Evolutionary conservation across 2,888 invertebrate species (phyloP).

Genomic region (Drosophila mimetica): DNA sequence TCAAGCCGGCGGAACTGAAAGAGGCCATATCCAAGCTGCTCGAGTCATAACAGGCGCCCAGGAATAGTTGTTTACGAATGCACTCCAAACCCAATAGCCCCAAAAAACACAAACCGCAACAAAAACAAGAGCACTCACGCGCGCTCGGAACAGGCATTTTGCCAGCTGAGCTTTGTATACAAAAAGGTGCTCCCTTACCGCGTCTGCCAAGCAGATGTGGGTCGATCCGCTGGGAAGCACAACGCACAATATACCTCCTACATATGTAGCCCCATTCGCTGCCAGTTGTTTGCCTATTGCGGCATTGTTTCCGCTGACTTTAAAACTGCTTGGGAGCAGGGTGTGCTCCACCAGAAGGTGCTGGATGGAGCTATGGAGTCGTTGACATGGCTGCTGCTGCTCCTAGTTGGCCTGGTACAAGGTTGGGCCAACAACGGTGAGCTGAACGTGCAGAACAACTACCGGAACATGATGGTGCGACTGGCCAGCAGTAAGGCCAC

Average conservation of each 20-base stretch:
- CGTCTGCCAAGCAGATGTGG: conserved; percentile 39
- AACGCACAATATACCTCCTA: conserved; percentile 53
- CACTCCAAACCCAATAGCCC: conserved; percentile 53
- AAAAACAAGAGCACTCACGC: conserved; percentile 36
- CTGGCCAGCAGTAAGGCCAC: conserved; percentile 47
- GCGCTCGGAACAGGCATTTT: conserved; percentile 39
- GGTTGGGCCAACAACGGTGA: conserved; percentile 14
- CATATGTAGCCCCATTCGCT: conserved; percentile 46
- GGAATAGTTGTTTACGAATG: conserved; percentile 58
- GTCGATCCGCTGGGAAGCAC: conserved; percentile 43
- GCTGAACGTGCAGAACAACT: conserved; percentile 55
- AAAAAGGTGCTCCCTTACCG: conserved; percentile 30
- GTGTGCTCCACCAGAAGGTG: conserved; percentile 15
- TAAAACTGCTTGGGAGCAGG: conserved; percentile 40
- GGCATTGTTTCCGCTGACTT: conserved; percentile 49
- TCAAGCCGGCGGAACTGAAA: conserved; percentile 86
- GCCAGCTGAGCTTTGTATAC: conserved; percentile 48
- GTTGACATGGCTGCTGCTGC: conserved; percentile 22
- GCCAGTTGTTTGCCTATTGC: conserved; percentile 26
- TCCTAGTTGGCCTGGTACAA: conserved; percentile 18
- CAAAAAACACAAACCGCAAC: conserved; percentile 30
- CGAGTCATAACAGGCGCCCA: conserved; percentile 61
- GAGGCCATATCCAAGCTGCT: conserved; percentile 76
- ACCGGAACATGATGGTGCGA: conserved; percentile 69
- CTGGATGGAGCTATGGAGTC: conserved; percentile 37